Evolutionary conservation across 2,113 vertebrate genomes (phyloP), one percentile per base, ranked within the genome.

Genomic region (Pelobates fuscus): DNA sequence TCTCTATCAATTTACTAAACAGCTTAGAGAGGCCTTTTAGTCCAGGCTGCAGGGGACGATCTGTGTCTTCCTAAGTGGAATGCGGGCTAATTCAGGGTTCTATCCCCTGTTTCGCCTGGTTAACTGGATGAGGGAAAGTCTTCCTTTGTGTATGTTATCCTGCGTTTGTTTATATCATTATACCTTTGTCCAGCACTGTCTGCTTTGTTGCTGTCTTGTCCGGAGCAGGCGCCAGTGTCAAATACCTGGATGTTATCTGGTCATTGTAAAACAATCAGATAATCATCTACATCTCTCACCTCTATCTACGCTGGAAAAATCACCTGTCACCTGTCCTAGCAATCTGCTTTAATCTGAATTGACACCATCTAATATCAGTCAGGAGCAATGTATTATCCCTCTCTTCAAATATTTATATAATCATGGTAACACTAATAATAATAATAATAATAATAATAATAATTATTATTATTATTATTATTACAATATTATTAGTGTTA

Each of bases 171-270:
- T 57, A 14, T 57, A 21, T 23, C 52, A n/a, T 20, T 73, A 20
- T 41, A 7, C 77, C 43, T 55, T 64, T 73, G 29, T 71, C 57
- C 77, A 78, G 24, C 78, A 57, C 60, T 74, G 49, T 81, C 79
- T 73, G 71, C 27, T 32, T 83, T 84, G 77, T 87, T 85, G 83
- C 49, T 59, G 70, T 69, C 83, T 83, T 78, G 81, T 85, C 83
- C 82, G 82, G 86, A 81, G 18, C 82, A 87, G 90, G 89, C 90
- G 91, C 90, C 92, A 92, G 68, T 60, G 72, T 88, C 81, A 85
- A 86, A 87, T 82, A 85, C 84, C 85, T 85, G 80, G 78, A 81
- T 79, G 80, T 82, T 81, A 76, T 82, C 81, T 81, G 88, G 84
- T 83, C 79, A 81, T 67, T 78, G 83, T 81, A 79, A 86, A 88